phyloP scores from a whole-genome alignment of 1,140 invertebrate species.

The Zaprionus davidi region DNA sequence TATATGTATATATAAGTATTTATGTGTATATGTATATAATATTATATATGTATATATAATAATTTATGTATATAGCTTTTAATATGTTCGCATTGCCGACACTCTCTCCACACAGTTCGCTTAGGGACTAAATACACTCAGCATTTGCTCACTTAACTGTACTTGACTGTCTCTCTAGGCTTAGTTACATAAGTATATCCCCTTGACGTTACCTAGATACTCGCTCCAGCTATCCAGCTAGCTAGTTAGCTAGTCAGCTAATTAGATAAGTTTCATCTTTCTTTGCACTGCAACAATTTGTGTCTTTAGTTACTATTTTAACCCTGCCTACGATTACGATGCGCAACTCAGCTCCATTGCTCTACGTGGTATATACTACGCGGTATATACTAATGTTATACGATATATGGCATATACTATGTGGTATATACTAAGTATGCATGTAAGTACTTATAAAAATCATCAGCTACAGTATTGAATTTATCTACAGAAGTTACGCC shows the following conservation, averaged over 20 bases:
- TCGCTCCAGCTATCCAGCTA: neutral
- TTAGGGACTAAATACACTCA: slow-evolving; percentile 31
- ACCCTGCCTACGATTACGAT: slow-evolving; percentile 65
- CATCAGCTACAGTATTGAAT: slow-evolving; percentile 75
- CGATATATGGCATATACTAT: slow-evolving; percentile 23
- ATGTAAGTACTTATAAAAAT: slow-evolving; percentile 69
- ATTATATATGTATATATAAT: slow-evolving; percentile 68
- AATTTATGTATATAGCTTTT: slow-evolving; percentile 66
- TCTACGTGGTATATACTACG: slow-evolving; percentile 50
- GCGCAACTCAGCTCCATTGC: slow-evolving; percentile 32
- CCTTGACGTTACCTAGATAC: slow-evolving; percentile 4
- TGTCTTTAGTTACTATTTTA: slow-evolving; percentile 81
- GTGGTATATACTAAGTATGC: slow-evolving; percentile 39
- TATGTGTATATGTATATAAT: slow-evolving; percentile 60
- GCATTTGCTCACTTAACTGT: slow-evolving; percentile 33
- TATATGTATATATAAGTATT: slow-evolving; percentile 63
- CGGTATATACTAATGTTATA: slow-evolving; percentile 14
- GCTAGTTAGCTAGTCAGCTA: slow-evolving; percentile 42
- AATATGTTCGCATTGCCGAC: slow-evolving; percentile 74
- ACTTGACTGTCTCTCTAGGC: slow-evolving; percentile 37
- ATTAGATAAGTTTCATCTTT: slow-evolving; percentile 47
- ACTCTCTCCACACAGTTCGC: slow-evolving; percentile 10
- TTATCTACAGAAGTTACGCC: slow-evolving; percentile 76
- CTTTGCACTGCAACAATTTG: slow-evolving; percentile 82
- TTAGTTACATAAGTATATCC: slow-evolving; percentile 20